Percentiles rank a stretch among this genome's conserved stretches.
phyloP scores from a whole-genome alignment of 1,140 invertebrate species.

The Streblospio benedicti region DNA sequence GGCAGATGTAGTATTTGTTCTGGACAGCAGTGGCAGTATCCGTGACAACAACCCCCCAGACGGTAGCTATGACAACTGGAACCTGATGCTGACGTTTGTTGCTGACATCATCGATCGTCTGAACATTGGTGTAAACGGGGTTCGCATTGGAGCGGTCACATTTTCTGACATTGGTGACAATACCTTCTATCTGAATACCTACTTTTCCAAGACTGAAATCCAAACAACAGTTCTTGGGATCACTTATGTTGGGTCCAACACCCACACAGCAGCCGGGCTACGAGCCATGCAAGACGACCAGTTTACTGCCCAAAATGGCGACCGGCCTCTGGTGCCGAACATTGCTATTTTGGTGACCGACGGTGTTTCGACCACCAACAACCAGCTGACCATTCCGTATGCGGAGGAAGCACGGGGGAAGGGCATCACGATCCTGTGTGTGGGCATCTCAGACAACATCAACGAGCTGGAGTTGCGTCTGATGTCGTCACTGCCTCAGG shows the following conservation, averaged over 20 bases:
- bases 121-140: neutral
- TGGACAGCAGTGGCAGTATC: slow-evolving; percentile 14
- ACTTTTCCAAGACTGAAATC: neutral
- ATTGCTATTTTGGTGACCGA: slow-evolving; percentile 26
- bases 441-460: slow-evolving; percentile 12
- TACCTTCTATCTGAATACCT: slow-evolving; percentile 6
- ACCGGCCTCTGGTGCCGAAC: slow-evolving; percentile 12
- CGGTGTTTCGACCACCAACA: slow-evolving; percentile 15
- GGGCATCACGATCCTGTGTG: slow-evolving; percentile 6
- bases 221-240: slow-evolving; percentile 2
- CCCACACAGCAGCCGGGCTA: neutral
- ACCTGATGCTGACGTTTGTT: slow-evolving; percentile 9
- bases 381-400: slow-evolving; percentile 1
- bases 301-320: neutral
- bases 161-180: slow-evolving; percentile 4
- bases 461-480: slow-evolving; percentile 5
- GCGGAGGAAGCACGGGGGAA: slow-evolving; percentile 4
- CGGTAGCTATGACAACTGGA: slow-evolving; percentile 11
- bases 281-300: neutral
- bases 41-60: slow-evolving; percentile 6
- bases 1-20: slow-evolving; percentile 12
- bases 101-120: slow-evolving; percentile 6
- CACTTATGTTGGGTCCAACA: neutral
- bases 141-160: slow-evolving; percentile 2
- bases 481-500: too few species aligned